Conservation (phyloP, 35 echinoderm and acorn worm species). For the Ophiothrix spiculata region DNA sequence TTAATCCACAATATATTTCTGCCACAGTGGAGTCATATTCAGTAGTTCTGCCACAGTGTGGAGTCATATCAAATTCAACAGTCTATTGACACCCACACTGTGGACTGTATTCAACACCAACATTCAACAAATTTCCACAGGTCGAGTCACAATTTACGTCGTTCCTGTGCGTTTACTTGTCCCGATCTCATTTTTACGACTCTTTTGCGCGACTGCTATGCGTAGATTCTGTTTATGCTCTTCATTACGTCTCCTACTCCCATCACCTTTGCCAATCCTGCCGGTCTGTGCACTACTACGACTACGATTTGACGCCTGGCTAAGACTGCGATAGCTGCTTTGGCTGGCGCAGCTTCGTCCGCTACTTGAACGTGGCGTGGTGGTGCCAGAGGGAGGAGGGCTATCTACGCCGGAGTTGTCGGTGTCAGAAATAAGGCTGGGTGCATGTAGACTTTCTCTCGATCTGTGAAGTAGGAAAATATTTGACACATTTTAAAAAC, state of each 20-base stretch:
- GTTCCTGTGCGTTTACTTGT: neutral
- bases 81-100: too few species aligned
- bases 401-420: slow-evolving; percentile 21
- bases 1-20: too few species aligned
- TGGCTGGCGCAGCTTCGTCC: slow-evolving; percentile 2
- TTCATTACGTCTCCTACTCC: neutral
- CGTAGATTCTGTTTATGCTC: neutral
- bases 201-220: neutral
- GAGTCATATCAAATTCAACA: too few species aligned
- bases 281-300: neutral
- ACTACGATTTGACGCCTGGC: neutral
- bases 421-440: slow-evolving; percentile 23
- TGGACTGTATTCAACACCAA: too few species aligned
- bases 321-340: neutral
- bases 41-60: too few species aligned
- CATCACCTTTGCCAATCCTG: neutral
- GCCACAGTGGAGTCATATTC: too few species aligned
- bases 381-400: slow-evolving; percentile 13
- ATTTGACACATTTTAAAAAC: too few species aligned
- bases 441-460: slow-evolving; percentile 23
- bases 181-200: neutral
- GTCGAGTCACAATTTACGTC: too few species aligned
- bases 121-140: too few species aligned
- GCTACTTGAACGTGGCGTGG: slow-evolving; percentile 21
- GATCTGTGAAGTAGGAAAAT: slow-evolving; percentile 2